Base-by-base conservation (phyloP, 2,113 vertebrate genomes). In the Colius striatus region DNA sequence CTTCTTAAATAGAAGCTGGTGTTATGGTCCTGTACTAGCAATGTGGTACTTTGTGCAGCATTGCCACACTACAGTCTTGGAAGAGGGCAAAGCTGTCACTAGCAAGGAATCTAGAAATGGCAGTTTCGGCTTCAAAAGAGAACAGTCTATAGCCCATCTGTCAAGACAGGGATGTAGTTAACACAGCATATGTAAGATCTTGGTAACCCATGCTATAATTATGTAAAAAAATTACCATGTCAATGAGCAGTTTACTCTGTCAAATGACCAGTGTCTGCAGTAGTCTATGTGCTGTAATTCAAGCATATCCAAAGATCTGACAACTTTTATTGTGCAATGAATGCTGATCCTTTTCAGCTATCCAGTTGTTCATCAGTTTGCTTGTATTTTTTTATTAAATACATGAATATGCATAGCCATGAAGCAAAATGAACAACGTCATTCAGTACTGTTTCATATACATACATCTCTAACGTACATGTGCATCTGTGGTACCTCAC, bases 11-110 rank as follows among this genome's bases (percentile, higher is more conserved):
- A 6, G 34, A 58, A 55, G 30, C 48, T 0, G 2, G 13, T 45
- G 51, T 38, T 14, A 20, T 6, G 29, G n/a, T 36, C 48, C 34
- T 0, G 6, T 32, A 3, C 16, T 29, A 34, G 51, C 3, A 0
- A 6, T 6, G 36, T 1, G 1, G 12, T 12, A 66, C 54, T 90
- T 54, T 29, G 38, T 23, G 54, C 41, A 4, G 61, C 8, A 1
- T 9, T 54, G 34, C 32, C 26, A 9, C 23, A 7, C 38, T 16
- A 3, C n/a, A 23, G 65, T 34, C 60, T 15, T 63, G 51, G 29
- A 10, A 55, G 19, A 34, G 22, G 18, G n/a, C 47, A 41, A 53
- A 48, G 55, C 29, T 58, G 11, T 27, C 1, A 0, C 65, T 54
- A 88, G 65, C 15, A 22, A 36, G 45, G 60, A 43, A 48, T 26